These are phyloP conservation scores for Merops nubicus DNA, from an alignment of 2,113 vertebrate genomes.

Conservation along the genomic window DNA sequence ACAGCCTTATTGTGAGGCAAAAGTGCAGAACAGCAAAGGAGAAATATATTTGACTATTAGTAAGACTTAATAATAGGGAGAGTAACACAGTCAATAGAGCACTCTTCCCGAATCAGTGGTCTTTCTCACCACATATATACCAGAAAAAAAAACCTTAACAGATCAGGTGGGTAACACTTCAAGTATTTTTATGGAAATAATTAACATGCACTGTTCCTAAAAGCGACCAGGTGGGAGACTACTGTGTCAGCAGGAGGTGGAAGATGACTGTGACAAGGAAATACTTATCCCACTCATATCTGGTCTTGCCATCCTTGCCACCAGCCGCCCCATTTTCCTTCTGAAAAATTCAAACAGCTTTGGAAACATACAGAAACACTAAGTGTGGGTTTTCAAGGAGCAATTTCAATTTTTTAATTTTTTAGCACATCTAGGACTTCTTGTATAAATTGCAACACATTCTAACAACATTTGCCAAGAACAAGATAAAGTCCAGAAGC, in stretches of 20 bases:
- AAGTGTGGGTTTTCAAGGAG: background rate
- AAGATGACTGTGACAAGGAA: background rate
- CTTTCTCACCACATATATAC: background rate
- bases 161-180: background rate
- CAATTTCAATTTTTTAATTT: background rate
- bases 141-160: background rate
- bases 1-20: background rate
- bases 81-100: background rate
- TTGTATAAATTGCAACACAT: background rate
- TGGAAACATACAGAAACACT: background rate
- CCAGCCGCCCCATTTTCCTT: background rate
- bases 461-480: background rate
- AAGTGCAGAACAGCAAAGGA: background rate
- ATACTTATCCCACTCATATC: background rate
- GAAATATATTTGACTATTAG: accelerated
- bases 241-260: background rate
- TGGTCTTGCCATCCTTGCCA: background rate
- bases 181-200: background rate
- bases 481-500: background rate
- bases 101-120: background rate
- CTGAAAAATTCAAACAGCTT: background rate
- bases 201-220: background rate
- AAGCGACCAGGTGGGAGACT: too few relatives aligned
- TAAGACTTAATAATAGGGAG: background rate
- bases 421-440: background rate